A percentile compares a stretch with the other conserved stretches of the same genome.
Conservation (phyloP, 2,113 vertebrate species). For the Pelvicachromis taeniatus region DNA sequence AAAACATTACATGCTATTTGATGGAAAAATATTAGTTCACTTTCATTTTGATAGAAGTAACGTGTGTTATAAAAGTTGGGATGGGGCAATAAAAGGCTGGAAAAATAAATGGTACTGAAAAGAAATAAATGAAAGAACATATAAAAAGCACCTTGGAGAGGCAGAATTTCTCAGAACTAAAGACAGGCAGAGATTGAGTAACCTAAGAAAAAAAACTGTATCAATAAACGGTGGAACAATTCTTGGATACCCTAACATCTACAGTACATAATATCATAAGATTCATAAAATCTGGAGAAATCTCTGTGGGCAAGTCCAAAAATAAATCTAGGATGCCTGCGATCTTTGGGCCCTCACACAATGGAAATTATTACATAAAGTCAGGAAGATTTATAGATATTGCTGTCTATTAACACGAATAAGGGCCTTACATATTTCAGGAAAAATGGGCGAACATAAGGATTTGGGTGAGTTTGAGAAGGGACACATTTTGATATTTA, state of each 20-base stretch:
- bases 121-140: neutral
- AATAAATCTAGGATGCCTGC: neutral
- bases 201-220: neutral
- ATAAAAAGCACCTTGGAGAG: neutral
- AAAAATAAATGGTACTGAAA: neutral
- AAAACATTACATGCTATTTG: neutral
- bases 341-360: neutral
- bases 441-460: neutral
- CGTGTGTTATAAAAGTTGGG: neutral
- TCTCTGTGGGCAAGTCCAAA: neutral
- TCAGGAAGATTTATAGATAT: neutral
- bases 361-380: too few species aligned
- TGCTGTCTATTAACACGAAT: neutral
- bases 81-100: too few species aligned
- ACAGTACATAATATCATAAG: neutral
- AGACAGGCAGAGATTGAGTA: neutral
- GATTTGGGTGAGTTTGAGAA: neutral
- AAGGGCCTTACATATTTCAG: neutral
- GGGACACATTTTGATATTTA: neutral
- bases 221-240: neutral
- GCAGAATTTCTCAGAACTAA: neutral
- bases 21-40: neutral
- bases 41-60: neutral
- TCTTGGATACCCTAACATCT: neutral
- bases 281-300: neutral